These are phyloP conservation scores for Caenorhabditis remanei DNA, from an alignment of 1,140 invertebrate genomes.

Conservation along the genomic window DNA sequence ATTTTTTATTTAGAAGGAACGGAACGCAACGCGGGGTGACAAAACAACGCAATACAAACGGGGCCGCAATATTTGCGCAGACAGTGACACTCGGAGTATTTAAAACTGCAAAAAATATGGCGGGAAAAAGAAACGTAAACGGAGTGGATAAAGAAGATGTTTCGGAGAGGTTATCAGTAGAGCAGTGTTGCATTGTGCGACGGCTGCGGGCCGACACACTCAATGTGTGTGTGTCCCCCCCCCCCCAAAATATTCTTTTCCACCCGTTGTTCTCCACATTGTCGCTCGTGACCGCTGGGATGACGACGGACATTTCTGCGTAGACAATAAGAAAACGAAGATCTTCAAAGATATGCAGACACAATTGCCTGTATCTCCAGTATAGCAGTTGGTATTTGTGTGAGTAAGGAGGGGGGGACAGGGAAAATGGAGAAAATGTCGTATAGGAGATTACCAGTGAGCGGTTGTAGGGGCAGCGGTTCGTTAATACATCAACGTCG, in stretches of 20 bases:
- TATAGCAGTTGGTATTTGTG: background rate
- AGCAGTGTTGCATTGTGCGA: conserved; percentile 48
- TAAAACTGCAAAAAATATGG: conserved; percentile 39
- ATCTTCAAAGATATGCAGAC: conserved; percentile 33
- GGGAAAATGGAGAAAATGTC: background rate
- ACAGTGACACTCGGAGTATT: background rate
- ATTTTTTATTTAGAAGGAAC: conserved; percentile 15
- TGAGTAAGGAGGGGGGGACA: background rate
- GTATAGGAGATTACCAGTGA: background rate
- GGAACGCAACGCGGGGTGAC: background rate
- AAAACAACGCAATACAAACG: conserved; percentile 36
- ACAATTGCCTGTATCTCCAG: conserved; percentile 1
- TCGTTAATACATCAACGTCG: conserved; percentile 11
- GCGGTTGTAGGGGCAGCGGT: background rate
- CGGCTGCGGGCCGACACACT: conserved; percentile 4
- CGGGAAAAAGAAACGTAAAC: background rate
- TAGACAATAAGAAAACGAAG: background rate
- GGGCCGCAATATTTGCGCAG: conserved; percentile 2
- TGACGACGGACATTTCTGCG: background rate
- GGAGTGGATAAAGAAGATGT: background rate
- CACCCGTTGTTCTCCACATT: conserved; percentile 27
- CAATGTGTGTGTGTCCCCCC: background rate
- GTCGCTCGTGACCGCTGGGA: conserved; percentile 19
- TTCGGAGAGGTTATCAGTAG: conserved; percentile 39
- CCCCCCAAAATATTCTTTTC: background rate